Conservation (phyloP, 2,888 invertebrate genomes). For the Mesochorus sp. region DNA sequence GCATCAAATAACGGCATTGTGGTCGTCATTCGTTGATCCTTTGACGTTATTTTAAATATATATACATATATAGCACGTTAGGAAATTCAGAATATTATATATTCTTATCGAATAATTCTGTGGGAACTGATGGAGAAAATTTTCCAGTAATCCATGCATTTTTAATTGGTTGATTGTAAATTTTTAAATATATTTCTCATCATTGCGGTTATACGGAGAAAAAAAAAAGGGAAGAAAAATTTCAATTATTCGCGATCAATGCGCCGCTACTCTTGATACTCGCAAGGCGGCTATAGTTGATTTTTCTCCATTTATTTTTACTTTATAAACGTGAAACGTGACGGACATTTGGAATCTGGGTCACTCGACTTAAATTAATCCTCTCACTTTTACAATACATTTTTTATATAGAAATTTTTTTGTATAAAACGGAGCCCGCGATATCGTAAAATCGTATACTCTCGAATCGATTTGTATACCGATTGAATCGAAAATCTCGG, state of each 20-base stretch:
- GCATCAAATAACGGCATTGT: too few relatives aligned
- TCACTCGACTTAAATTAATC: conserved; percentile 45
- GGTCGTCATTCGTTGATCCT: too few relatives aligned
- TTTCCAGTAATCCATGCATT: too few relatives aligned
- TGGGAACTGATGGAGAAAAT: too few relatives aligned
- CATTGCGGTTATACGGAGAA: too few relatives aligned
- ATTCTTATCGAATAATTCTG: too few relatives aligned
- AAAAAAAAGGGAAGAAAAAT: neutral
- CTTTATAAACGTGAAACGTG: neutral
- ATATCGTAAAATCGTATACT: neutral
- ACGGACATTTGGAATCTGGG: conserved; percentile 34
- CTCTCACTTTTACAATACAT: conserved; percentile 16
- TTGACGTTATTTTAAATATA: too few relatives aligned
- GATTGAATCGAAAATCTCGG: neutral
- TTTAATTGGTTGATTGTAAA: too few relatives aligned
- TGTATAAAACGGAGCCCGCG: neutral
- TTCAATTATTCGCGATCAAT: conserved; percentile 28
- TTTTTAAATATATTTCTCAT: too few relatives aligned
- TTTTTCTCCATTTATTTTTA: conserved; percentile 15
- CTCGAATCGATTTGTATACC: neutral
- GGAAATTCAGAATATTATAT: too few relatives aligned
- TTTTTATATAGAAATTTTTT: conserved; percentile 30
- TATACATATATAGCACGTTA: too few relatives aligned
- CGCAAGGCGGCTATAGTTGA: neutral
- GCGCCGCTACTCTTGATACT: neutral